A percentile compares a stretch with the other conserved stretches of the same genome.
phyloP scores from a whole-genome alignment of 2,113 vertebrate genomes.

The Bungarus multicinctus region DNA sequence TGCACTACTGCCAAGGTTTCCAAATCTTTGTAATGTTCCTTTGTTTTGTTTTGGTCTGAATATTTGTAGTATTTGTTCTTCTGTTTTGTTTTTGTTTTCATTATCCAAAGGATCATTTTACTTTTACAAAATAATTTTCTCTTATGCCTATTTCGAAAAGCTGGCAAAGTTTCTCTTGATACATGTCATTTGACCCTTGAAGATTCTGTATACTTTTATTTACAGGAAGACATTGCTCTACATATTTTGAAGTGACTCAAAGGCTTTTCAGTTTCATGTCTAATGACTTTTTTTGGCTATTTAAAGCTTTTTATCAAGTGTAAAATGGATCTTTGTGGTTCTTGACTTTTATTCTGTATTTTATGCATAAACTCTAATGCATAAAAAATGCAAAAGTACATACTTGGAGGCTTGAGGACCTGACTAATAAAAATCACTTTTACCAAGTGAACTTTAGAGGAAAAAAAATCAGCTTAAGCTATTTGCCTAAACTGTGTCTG shows the following conservation, averaged over 20 bases:
- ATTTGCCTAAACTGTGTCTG: not conserved
- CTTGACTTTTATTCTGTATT: not conserved
- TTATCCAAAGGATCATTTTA: not conserved
- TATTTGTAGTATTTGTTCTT: accelerated
- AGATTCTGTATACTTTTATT: not conserved
- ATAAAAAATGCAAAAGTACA: not conserved
- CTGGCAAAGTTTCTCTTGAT: not conserved
- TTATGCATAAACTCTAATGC: not conserved
- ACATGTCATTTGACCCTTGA: not conserved
- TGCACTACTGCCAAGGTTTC: not conserved
- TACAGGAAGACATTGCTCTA: not conserved
- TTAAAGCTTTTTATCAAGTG: not conserved
- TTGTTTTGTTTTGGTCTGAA: not conserved
- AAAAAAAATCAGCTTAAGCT: accelerated
- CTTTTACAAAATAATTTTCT: not conserved
- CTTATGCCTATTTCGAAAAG: not conserved
- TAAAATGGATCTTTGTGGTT: not conserved
- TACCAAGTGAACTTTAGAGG: not conserved
- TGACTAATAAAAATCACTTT: not conserved
- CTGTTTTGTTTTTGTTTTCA: not conserved
- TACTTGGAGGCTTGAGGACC: not conserved
- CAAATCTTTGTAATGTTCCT: not conserved
- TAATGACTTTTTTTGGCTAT: not conserved
- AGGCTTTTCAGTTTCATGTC: not conserved
- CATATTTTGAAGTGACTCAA: not conserved